Evolutionary conservation across 2,888 invertebrate species (phyloP), one percentile per base, ranked within the genome.

Genomic region (Hirtodrosophila cameraria): DNA sequence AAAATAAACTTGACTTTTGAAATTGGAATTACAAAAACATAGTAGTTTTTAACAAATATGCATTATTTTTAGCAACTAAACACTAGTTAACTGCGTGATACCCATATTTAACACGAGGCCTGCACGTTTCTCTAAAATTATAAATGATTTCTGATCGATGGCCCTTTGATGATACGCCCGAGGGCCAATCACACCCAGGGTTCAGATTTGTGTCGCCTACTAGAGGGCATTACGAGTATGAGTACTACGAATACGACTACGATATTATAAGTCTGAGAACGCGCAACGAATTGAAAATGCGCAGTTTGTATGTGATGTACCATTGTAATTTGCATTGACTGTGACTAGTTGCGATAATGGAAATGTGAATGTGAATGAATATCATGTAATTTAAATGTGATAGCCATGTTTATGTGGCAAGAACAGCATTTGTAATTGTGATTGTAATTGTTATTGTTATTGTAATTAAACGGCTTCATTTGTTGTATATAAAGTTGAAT

Each of bases 331-430:
- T 66, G 66, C 62, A 70, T 53, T 52, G 62, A 52, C 52, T 64
- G 59, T 69, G 59, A 65, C 59, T 25, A 15, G 6, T 16, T 38
- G 13, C 12, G 41, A 42, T 31, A 31, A 11, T 28, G 25, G 20
- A n/a, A 38, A 41, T 48, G 57, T 13, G 35, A 38, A 46, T 49
- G 49, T 57, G 33, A 57, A 52, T 62, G 16, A 63, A 67, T 67
- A 63, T 55, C 79, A 75, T 68, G 85, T 63, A 77, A 78, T 82
- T 79, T 62, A 75, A 79, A 84, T 84, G 79, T 75, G 75, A 67
- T 74, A 77, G 75, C 61, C 35, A 81, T 65, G 62, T 80, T 77
- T 66, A 81, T 84, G 74, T 63, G 68, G 11, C 55, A 57, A 41
- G 60, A 54, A 55, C 62, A 33, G 35, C 63, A 30, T 39, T 3